Evolutionary conservation across 2,888 invertebrate species (phyloP), one percentile per base, ranked within the genome.

Genomic region (Tipula confusa): DNA sequence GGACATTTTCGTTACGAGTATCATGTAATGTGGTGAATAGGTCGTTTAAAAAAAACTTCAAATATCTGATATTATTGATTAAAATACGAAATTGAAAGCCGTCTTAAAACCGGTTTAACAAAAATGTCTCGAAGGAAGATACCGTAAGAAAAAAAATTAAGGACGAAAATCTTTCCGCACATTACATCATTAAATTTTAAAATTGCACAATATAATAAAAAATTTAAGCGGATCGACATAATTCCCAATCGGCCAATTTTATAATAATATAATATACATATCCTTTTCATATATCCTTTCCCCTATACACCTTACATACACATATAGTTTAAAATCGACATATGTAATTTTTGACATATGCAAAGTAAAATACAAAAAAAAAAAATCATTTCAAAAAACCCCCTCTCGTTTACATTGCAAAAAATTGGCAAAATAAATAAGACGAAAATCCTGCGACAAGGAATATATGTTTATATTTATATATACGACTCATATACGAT

Each of bases 201-300:
- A 24, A 24, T 31, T 31, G 7, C 31, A 31, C 7, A 31, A 31
- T 31, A 5, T 7, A 31, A 38, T 64, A 64, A 64, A 64, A 64
- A 24, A 6, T 64, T 18, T 64, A 64, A 64, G 64, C 64, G 64
- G 64, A 64, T 64, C 64, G 64, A 80, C 31, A 0, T 80, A 80
- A 80, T 29, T 80, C 80, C 80, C 80, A 80, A 80, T 15, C 80
- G 80, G 31, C 80, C 80, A 80, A 80, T 80, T 80, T 80, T 80
- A 29, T 29, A 29, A 80, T 80, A 24, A n/a, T n/a, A n/a, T n/a
- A n/a, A n/a, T 13, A 29, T 29, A 79, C 6, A 80, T n/a, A 80
- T 79, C 79, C 79, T 79, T 28, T 80, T 80, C 29, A 29, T 28
- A 28, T 80, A 29, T 80, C 4, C 64, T 15, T n/a, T 80, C 31